phyloP scores from a whole-genome alignment of 2,797 vertebrate genomes.

The Pangasius mekongensis region DNA sequence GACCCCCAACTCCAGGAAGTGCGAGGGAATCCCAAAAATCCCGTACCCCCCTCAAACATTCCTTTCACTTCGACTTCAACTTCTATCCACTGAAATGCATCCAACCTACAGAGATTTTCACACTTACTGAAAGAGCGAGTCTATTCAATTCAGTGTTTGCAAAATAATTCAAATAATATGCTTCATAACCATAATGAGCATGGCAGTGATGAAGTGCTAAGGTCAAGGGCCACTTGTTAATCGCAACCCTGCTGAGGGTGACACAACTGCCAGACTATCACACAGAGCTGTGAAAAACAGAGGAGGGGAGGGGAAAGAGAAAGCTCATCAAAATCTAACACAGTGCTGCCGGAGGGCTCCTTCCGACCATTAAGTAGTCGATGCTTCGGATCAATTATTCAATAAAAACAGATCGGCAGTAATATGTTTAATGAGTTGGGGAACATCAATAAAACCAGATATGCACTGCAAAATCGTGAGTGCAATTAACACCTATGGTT shows the following conservation, averaged over 20 bases:
- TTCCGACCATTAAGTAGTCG: constrained; percentile 45
- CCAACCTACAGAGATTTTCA: too few relatives aligned
- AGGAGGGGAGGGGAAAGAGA: background rate
- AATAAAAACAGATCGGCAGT: constrained; percentile 18
- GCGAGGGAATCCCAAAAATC: too few relatives aligned
- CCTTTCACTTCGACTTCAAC: background rate
- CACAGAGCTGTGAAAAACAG: background rate
- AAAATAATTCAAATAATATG: constrained; percentile 12
- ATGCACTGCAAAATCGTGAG: background rate
- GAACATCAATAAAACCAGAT: constrained; percentile 19
- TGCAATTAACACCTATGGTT: background rate
- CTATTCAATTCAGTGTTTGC: background rate
- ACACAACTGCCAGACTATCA: constrained; percentile 28
- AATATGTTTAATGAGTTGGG: constrained; percentile 38
- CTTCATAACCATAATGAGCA: constrained; percentile 26
- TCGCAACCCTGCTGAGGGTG: constrained; percentile 29
- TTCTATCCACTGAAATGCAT: background rate
- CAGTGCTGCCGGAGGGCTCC: background rate
- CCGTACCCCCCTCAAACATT: background rate
- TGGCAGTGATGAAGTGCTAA: constrained; percentile 27
- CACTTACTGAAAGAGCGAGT: background rate
- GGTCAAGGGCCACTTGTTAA: constrained; percentile 45
- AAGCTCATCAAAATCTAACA: constrained; percentile 11
- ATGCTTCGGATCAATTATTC: constrained; percentile 28
- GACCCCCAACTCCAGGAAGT: too few relatives aligned